Evolutionary conservation across 2,113 vertebrate species (phyloP).

Genomic region (Eira barbara): DNA sequence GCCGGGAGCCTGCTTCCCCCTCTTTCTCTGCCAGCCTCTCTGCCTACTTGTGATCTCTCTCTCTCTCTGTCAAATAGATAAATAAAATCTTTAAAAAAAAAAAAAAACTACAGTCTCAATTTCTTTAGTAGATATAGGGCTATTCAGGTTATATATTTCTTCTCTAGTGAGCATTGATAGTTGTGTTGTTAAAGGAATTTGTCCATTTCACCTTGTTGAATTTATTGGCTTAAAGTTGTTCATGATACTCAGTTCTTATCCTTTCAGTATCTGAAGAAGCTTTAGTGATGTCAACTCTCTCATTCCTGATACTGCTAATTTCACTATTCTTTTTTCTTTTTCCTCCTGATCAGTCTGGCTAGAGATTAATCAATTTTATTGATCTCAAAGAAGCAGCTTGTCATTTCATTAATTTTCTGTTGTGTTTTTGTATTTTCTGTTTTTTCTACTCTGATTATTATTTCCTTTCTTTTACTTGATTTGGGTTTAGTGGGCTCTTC

Average conservation of each 20-base stretch:
- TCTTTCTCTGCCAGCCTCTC: too few species aligned
- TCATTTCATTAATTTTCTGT: slow-evolving; percentile 19
- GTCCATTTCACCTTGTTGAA: neutral
- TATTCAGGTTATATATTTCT: neutral
- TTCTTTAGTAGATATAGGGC: neutral
- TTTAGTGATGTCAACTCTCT: neutral
- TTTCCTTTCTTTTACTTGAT: neutral
- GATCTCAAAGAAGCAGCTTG: neutral
- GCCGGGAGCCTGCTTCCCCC: too few species aligned
- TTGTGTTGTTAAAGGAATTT: neutral
- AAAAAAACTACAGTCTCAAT: neutral
- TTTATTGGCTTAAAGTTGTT: neutral
- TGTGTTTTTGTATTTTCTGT: neutral
- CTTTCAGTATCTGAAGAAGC: neutral
- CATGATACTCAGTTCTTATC: neutral
- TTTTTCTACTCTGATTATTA: neutral
- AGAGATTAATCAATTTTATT: neutral
- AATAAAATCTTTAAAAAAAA: too few species aligned
- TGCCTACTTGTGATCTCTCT: too few species aligned
- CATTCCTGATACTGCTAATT: neutral
- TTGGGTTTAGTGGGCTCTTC: neutral
- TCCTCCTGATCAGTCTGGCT: neutral
- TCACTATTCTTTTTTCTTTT: neutral
- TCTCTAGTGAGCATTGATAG: neutral
- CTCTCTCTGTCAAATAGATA: too few species aligned